Evolutionary conservation across 2,113 vertebrate genomes (phyloP).

Genomic region (Gymnobelideus leadbeateri): DNA sequence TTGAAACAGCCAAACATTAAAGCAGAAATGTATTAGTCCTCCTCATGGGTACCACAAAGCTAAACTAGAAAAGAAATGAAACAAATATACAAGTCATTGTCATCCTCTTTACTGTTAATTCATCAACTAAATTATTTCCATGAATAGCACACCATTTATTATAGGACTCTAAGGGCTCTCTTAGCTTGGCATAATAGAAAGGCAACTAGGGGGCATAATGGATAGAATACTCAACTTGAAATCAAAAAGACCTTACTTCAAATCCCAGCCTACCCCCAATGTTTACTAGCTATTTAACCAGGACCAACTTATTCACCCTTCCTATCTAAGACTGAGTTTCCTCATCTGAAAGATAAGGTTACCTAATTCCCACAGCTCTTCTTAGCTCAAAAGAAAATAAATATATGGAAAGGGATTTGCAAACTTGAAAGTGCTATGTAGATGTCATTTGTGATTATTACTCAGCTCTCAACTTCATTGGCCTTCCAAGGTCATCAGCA

Average conservation of each 20-base stretch:
- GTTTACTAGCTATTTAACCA: background rate
- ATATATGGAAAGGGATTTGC: background rate
- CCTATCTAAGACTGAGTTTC: background rate
- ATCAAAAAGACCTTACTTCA: background rate
- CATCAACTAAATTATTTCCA: conserved; percentile 3
- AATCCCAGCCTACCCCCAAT: background rate
- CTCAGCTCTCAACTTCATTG: conserved; percentile 9
- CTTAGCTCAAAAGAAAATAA: background rate
- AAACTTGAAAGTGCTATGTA: background rate
- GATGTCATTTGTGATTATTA: background rate
- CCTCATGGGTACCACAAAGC: background rate
- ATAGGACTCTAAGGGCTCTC: conserved; percentile 6
- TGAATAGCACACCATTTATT: conserved; percentile 14
- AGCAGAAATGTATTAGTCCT: background rate
- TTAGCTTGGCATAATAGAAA: background rate
- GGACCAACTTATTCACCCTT: background rate
- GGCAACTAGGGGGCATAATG: background rate
- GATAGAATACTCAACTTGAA: background rate
- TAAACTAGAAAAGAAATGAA: conserved; percentile 48
- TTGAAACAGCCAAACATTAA: background rate
- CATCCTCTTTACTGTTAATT: background rate
- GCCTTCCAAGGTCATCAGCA: conserved; percentile 1
- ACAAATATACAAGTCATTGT: background rate
- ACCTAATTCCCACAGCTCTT: background rate
- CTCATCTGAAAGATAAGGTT: background rate